Evolutionary conservation across 1,140 invertebrate genomes (phyloP).

Genomic region (Zophobas atratus): DNA sequence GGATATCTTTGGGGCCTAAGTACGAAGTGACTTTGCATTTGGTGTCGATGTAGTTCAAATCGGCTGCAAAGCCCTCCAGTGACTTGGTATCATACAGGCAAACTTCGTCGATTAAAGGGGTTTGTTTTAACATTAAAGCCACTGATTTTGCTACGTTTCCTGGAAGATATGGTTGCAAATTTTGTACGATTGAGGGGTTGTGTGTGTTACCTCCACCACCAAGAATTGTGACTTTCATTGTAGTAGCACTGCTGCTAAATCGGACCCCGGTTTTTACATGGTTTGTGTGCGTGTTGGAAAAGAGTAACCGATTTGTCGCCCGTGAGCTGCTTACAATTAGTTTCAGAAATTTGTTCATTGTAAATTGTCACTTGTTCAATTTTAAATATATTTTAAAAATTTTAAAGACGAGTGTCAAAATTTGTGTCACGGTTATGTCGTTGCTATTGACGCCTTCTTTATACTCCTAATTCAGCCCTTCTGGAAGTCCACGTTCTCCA

Average conservation of each 20-base stretch:
- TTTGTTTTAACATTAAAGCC: slow-evolving; percentile 74
- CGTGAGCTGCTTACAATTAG: too few species aligned
- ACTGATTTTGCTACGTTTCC: slow-evolving; percentile 69
- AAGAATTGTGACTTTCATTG: slow-evolving; percentile 36
- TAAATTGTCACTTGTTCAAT: too few species aligned
- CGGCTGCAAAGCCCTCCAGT: slow-evolving; percentile 71
- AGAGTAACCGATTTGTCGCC: too few species aligned
- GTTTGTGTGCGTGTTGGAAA: too few species aligned
- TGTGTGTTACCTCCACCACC: slow-evolving; percentile 22
- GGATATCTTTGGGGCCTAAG: slow-evolving; percentile 63
- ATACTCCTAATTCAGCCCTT: too few species aligned
- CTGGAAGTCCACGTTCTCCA: too few species aligned
- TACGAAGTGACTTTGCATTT: slow-evolving; percentile 77
- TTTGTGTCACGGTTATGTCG: too few species aligned
- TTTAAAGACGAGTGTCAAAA: too few species aligned
- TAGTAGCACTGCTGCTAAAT: background rate
- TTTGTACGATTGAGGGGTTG: background rate
- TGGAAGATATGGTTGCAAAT: slow-evolving; percentile 34
- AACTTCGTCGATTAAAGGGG: slow-evolving; percentile 74
- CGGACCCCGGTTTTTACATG: too few species aligned
- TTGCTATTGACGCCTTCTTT: too few species aligned
- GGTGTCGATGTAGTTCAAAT: slow-evolving; percentile 75
- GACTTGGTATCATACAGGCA: slow-evolving; percentile 72
- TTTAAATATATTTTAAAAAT: too few species aligned
- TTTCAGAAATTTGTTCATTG: too few species aligned